These are phyloP conservation scores for Caloenas nicobarica DNA, from an alignment of 2,113 vertebrate genomes.

Conservation along the genomic window DNA sequence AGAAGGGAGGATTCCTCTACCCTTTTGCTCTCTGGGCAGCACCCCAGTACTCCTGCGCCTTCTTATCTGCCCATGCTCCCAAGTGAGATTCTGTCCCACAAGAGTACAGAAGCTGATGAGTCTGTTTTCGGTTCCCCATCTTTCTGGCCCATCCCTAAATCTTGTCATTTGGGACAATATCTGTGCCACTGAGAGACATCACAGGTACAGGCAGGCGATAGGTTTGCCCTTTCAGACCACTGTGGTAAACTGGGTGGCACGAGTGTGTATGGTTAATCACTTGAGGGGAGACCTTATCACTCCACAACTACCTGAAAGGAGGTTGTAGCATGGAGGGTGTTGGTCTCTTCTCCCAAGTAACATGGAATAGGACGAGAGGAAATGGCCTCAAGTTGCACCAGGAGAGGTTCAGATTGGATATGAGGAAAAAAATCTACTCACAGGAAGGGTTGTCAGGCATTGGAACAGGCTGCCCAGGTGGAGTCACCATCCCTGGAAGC, in stretches of 20 bases:
- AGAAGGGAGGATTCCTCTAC: background rate
- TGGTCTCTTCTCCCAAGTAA: no score
- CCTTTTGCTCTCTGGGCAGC: background rate
- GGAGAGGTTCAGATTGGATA: no score
- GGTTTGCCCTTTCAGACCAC: background rate
- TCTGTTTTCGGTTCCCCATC: background rate
- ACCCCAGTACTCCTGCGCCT: background rate
- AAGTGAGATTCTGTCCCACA: background rate
- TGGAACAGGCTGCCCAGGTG: no score
- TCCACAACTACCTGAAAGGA: no score
- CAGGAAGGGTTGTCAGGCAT: no score
- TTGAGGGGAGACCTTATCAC: no score
- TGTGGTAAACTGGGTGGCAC: background rate
- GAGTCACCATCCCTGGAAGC: no score
- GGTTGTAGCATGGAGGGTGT: no score
- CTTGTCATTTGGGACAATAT: background rate
- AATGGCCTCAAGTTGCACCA: no score
- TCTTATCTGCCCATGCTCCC: rapidly evolving
- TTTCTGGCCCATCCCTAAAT: background rate
- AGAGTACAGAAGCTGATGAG: background rate
- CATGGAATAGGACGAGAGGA: no score
- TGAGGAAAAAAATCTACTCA: no score
- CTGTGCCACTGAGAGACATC: background rate
- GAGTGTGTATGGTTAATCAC: rapidly evolving
- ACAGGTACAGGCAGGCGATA: background rate